Conservation (phyloP, 2,113 vertebrate species). For the Pedetes capensis region DNA sequence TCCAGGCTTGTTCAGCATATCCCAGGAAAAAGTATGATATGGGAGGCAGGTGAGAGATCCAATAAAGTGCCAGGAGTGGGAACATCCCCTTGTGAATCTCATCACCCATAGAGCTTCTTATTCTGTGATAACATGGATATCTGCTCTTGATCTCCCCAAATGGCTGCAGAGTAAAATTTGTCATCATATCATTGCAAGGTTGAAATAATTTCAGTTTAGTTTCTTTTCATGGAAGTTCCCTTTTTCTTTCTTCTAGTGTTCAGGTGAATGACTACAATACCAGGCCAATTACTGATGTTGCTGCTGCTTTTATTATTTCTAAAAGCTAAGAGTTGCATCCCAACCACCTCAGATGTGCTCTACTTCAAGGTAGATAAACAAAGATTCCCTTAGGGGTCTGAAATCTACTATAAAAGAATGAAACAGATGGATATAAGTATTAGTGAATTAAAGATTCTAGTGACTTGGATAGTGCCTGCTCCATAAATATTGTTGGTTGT, state of each 20-base stretch:
- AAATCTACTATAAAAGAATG: not conserved
- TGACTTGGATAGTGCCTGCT: not conserved
- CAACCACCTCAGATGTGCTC: not conserved
- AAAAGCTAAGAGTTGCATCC: not conserved
- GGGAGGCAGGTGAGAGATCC: accelerated
- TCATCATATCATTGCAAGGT: not conserved
- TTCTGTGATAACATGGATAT: not conserved
- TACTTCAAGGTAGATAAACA: not conserved
- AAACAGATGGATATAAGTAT: not conserved
- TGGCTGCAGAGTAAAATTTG: not conserved
- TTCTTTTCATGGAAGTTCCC: not conserved
- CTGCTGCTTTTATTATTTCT: not conserved
- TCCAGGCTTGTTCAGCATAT: not conserved
- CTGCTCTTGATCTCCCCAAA: not conserved
- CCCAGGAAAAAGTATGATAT: not conserved
- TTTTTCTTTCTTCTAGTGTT: not conserved
- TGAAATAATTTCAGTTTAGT: not conserved
- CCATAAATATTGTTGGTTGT: no score
- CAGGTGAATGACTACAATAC: not conserved
- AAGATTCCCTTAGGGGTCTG: not conserved
- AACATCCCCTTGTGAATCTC: not conserved
- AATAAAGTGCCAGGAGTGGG: not conserved
- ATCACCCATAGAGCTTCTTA: not conserved
- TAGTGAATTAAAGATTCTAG: not conserved
- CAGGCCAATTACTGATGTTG: not conserved